Evolutionary conservation across 1,140 invertebrate species (phyloP).

Genomic region (Apis laboriosa): DNA sequence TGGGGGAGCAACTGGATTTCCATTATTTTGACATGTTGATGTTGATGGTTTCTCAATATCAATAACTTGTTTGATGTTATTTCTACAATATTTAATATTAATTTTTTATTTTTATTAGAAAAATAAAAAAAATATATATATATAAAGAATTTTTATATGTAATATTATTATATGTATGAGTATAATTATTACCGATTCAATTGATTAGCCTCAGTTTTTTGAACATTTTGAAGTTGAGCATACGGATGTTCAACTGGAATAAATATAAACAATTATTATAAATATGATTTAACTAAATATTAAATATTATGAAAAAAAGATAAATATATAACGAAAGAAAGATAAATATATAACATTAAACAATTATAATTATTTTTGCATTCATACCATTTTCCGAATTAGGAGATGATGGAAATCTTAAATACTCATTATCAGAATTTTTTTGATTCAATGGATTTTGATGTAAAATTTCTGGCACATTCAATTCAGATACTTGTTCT

Average conservation of each 20-base stretch:
- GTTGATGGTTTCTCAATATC: conserved; percentile 63
- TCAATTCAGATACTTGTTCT: conserved; percentile 74
- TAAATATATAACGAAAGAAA: background rate
- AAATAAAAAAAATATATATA: background rate
- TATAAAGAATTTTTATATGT: background rate
- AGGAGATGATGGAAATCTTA: conserved; percentile 81
- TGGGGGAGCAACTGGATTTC: conserved; percentile 78
- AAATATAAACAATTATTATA: background rate
- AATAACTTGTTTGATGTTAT: conserved; percentile 60
- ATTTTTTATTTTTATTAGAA: background rate
- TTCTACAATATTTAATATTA: conserved; percentile 49
- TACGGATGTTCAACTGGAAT: conserved; percentile 85
- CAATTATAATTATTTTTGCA: background rate
- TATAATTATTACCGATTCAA: conserved; percentile 67
- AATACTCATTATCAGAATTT: conserved; percentile 83
- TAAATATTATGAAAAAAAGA: background rate
- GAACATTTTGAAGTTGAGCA: conserved; percentile 83
- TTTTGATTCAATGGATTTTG: conserved; percentile 83
- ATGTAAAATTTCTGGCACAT: conserved; percentile 81
- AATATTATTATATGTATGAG: background rate
- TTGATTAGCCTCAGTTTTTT: conserved; percentile 73
- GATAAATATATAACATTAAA: background rate
- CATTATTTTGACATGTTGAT: conserved; percentile 54
- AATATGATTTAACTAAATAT: background rate
- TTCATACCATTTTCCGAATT: conserved; percentile 66